Evolutionary conservation across 2,888 invertebrate species (phyloP).

Genomic region (Geotrupes spiniger): DNA sequence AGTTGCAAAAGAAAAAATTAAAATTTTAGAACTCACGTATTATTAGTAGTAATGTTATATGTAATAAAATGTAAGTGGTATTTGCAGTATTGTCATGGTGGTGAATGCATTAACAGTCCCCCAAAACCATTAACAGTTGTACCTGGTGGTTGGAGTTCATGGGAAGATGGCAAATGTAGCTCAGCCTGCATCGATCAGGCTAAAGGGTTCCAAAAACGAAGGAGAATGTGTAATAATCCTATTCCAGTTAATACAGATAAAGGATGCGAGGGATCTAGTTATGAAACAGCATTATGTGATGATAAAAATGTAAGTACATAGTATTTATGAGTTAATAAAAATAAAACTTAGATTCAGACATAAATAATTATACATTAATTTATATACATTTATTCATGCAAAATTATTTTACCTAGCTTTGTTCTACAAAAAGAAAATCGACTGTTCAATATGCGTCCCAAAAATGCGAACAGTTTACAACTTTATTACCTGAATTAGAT

Average conservation of each 20-base stretch:
- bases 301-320: slow-evolving; percentile 56
- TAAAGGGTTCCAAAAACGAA: slow-evolving; percentile 58
- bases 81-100: slow-evolving; percentile 65
- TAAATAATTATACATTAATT: background rate
- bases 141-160: slow-evolving; percentile 63
- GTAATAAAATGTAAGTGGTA: too few relatives aligned
- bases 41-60: too few relatives aligned
- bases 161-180: slow-evolving; percentile 60
- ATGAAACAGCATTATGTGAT: slow-evolving; percentile 65
- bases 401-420: slow-evolving; percentile 42
- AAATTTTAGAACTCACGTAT: too few relatives aligned
- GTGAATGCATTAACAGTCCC: slow-evolving; percentile 57
- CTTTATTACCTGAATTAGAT: slow-evolving; percentile 61
- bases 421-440: slow-evolving; percentile 48
- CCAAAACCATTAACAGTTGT: slow-evolving; percentile 45
- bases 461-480: slow-evolving; percentile 64
- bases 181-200: slow-evolving; percentile 67
- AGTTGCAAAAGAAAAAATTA: too few relatives aligned
- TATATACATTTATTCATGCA: slow-evolving; percentile 15
- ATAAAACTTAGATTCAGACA: background rate
- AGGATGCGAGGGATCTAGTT: slow-evolving; percentile 62
- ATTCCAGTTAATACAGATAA: slow-evolving; percentile 52
- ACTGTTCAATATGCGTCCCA: slow-evolving; percentile 60
- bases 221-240: slow-evolving; percentile 58
- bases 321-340: slow-evolving; percentile 2